These are phyloP conservation scores for Drymonia ruficornis DNA, from an alignment of 2,888 invertebrate species.

Conservation along the genomic window DNA sequence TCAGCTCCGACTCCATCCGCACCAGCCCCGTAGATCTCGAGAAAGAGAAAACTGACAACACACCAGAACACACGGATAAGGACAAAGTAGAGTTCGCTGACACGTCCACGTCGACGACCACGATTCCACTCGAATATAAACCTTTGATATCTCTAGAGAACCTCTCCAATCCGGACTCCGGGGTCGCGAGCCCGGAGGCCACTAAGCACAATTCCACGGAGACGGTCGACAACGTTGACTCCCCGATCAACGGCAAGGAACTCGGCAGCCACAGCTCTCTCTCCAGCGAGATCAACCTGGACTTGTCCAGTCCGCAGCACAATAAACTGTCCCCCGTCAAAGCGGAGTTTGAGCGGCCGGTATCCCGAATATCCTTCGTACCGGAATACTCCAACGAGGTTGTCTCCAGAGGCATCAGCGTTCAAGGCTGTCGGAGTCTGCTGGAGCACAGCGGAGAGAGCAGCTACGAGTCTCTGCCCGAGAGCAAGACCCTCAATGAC, in stretches of 20 bases:
- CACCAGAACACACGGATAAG: conserved; percentile 84
- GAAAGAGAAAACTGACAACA: conserved; percentile 84
- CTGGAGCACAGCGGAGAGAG: conserved; percentile 71
- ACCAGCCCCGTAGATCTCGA: conserved; percentile 76
- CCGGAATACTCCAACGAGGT: conserved; percentile 74
- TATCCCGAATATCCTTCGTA: conserved; percentile 65
- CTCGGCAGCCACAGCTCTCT: conserved; percentile 76
- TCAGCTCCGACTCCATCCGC: conserved; percentile 76
- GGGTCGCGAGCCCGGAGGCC: conserved; percentile 83
- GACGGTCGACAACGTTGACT: conserved; percentile 77
- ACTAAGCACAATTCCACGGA: conserved; percentile 84
- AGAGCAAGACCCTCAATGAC: conserved; percentile 56
- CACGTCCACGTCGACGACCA: conserved; percentile 59
- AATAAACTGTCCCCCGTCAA: conserved; percentile 66
- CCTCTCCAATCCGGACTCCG: conserved; percentile 79
- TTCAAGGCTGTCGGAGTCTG: conserved; percentile 65
- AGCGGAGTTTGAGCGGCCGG: conserved; percentile 68
- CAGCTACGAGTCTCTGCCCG: conserved; percentile 63
- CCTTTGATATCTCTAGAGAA: conserved; percentile 71
- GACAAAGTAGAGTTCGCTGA: conserved; percentile 83
- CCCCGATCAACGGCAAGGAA: conserved; percentile 73
- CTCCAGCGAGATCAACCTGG: conserved; percentile 84
- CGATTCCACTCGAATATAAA: conserved; percentile 71
- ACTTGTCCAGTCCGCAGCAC: conserved; percentile 80
- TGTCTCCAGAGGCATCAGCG: conserved; percentile 72